Evolutionary conservation across 2,113 vertebrate species (phyloP).

Genomic region (Smithornis capensis): DNA sequence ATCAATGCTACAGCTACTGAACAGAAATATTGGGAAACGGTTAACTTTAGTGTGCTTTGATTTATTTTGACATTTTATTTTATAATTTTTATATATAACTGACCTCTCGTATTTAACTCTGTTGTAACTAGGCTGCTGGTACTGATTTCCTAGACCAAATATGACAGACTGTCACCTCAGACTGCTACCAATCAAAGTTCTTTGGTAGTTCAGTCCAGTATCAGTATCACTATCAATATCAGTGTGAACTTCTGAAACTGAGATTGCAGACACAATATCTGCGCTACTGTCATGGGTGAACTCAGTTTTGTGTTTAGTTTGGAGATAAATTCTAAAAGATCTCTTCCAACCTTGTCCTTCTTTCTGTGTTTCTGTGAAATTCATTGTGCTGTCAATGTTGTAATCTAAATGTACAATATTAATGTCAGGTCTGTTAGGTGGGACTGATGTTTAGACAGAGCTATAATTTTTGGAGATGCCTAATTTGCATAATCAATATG

Average conservation of each 20-base stretch:
- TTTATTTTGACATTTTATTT: constrained; percentile 35
- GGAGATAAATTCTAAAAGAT: background rate
- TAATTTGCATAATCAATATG: background rate
- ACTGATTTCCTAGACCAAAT: background rate
- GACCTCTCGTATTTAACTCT: background rate
- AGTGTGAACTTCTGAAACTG: background rate
- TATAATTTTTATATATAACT: background rate
- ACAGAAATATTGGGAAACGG: background rate
- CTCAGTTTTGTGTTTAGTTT: background rate
- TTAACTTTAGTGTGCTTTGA: constrained; percentile 23
- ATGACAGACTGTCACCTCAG: background rate
- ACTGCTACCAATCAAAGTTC: background rate
- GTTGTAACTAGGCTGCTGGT: background rate
- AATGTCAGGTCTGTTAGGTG: background rate
- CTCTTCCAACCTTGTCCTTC: no score
- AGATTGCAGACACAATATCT: background rate
- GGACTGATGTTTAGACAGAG: background rate
- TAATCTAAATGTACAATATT: background rate
- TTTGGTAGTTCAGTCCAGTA: background rate
- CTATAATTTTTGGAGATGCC: background rate
- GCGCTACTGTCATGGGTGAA: background rate
- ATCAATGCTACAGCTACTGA: background rate
- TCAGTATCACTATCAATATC: no score
- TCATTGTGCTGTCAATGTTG: background rate
- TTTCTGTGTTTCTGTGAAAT: no score